Evolutionary conservation across 1,140 invertebrate species (phyloP).

Genomic region (Eriosoma lanigerum): DNA sequence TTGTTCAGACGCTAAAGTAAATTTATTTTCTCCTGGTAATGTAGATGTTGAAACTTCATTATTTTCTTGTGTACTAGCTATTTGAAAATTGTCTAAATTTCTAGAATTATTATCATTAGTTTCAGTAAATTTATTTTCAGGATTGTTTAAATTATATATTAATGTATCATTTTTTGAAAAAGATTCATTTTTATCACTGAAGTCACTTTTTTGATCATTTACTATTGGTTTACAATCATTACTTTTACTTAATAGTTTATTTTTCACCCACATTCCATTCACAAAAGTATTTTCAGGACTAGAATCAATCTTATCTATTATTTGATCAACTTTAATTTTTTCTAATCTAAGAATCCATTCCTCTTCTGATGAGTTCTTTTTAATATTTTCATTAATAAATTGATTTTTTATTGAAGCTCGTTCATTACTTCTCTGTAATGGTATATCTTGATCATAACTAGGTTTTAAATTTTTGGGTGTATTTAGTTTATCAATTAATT

Average conservation of each 20-base stretch:
- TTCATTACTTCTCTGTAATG: not conserved
- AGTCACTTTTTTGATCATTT: not conserved
- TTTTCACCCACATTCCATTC: conserved; percentile 15
- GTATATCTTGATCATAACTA: not conserved
- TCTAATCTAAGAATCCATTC: conserved; percentile 1
- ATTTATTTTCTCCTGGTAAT: not conserved
- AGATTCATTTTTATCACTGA: not conserved
- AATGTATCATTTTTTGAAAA: not conserved
- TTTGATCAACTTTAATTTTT: conserved; percentile 8
- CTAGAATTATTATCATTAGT: not conserved
- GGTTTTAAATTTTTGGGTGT: not conserved
- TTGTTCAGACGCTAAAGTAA: not conserved
- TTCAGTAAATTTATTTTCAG: not conserved
- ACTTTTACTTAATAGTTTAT: not conserved
- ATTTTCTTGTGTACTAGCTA: not conserved
- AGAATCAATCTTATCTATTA: conserved; percentile 17
- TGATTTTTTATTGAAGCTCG: not conserved
- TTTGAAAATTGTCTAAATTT: not conserved
- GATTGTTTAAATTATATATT: not conserved
- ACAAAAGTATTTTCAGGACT: conserved; percentile 12
- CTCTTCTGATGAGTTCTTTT: conserved; percentile 12
- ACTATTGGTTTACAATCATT: not conserved
- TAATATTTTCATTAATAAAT: not conserved
- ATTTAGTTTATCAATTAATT: conserved; percentile 8
- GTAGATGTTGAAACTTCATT: conserved; percentile 3